Percentiles rank a stretch among this genome's conserved stretches.
Evolutionary conservation across 2,888 invertebrate species (phyloP).

Genomic region (Hypolimnas misippus): DNA sequence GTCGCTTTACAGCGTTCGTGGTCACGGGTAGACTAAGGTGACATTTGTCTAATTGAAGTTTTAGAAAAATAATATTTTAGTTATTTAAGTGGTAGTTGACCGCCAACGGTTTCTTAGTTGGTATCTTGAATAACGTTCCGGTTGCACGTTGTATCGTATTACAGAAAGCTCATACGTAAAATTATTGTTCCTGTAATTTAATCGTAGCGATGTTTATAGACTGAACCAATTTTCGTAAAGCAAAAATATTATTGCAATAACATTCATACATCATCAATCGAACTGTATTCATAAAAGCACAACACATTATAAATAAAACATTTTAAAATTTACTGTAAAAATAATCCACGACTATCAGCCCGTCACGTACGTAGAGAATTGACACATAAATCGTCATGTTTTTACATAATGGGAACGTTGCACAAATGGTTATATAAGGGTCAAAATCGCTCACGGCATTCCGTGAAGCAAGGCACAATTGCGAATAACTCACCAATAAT

Average conservation of each 20-base stretch:
- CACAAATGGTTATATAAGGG: slow-evolving; percentile 37
- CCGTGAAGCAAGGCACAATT: slow-evolving; percentile 32
- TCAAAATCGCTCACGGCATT: slow-evolving; percentile 42
- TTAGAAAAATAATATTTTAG: too few species aligned
- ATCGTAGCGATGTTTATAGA: too few species aligned
- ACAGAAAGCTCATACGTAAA: too few species aligned
- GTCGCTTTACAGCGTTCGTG: too few species aligned
- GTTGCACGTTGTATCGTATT: too few species aligned
- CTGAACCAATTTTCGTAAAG: too few species aligned
- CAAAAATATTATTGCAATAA: not conserved
- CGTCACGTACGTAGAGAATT: slow-evolving; percentile 27
- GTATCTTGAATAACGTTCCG: too few species aligned
- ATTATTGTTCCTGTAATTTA: too few species aligned
- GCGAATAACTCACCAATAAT: slow-evolving; percentile 71
- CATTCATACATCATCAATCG: not conserved
- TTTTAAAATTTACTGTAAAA: slow-evolving; percentile 1
- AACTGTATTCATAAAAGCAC: not conserved
- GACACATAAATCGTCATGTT: slow-evolving; percentile 28
- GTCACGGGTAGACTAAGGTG: too few species aligned
- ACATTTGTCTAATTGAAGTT: too few species aligned
- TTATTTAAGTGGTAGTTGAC: too few species aligned
- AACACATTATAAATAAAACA: slow-evolving; percentile 2
- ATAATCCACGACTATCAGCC: slow-evolving; percentile 12
- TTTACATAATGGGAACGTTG: slow-evolving; percentile 26
- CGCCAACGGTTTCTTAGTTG: too few species aligned